Evolutionary conservation across 2,797 vertebrate genomes (phyloP).

Genomic region (Apogon hyalosoma): DNA sequence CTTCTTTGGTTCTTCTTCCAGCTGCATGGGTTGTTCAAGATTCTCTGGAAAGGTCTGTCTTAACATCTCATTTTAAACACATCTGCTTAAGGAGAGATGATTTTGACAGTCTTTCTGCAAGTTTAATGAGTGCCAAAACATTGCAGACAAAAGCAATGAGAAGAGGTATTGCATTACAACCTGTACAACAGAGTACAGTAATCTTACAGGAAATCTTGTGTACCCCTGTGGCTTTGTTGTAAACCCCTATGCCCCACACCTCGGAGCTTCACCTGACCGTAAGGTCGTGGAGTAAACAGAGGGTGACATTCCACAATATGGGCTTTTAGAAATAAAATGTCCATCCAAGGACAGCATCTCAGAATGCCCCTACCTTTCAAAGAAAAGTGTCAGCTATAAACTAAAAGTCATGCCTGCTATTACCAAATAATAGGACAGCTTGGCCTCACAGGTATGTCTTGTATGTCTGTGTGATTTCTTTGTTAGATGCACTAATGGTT

Average conservation of each 20-base stretch:
- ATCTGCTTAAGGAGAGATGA: conserved; percentile 21
- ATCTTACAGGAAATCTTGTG: conserved; percentile 22
- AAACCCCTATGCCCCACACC: neutral
- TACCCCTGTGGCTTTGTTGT: conserved; percentile 23
- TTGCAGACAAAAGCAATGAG: conserved; percentile 29
- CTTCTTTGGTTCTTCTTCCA: conserved; percentile 3
- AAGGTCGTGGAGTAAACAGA: too few species aligned
- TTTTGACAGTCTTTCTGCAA: neutral
- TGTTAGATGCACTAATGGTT: too few species aligned
- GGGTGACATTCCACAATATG: too few species aligned
- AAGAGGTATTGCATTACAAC: conserved; percentile 18
- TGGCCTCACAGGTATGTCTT: too few species aligned
- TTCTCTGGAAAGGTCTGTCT: neutral
- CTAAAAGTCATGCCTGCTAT: too few species aligned
- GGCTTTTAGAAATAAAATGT: too few species aligned
- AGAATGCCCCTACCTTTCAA: too few species aligned
- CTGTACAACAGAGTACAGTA: conserved; percentile 14
- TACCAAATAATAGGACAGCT: too few species aligned
- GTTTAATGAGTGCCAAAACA: neutral
- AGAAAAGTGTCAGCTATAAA: too few species aligned
- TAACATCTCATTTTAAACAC: conserved; percentile 34
- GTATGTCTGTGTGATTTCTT: too few species aligned
- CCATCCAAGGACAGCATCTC: too few species aligned
- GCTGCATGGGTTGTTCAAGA: conserved; percentile 3
- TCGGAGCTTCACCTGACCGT: too few species aligned